Evolutionary conservation across 2,797 vertebrate species (phyloP), one percentile per base, ranked within the genome.

Genomic region (Leuciscus waleckii): DNA sequence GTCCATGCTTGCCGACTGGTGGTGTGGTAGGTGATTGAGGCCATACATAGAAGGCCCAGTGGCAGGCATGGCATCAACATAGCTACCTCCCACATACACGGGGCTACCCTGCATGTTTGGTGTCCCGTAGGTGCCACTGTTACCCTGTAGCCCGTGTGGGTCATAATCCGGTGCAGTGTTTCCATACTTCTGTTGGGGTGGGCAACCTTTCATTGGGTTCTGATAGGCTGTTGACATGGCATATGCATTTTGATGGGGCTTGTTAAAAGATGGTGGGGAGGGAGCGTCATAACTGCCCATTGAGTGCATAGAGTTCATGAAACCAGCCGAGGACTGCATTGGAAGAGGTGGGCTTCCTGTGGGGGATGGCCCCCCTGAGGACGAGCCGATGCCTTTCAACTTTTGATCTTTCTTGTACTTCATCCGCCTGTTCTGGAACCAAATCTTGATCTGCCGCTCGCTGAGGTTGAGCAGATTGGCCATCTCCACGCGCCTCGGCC

Each of bases 391-490:
- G 87, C 98, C 98, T 93, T 99, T 99, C 2, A 95, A 96, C 92
- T 99, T 99, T 93, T 99, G 98, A 93, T 99, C 98, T 85, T 99
- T 99, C 86, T 99, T 99, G 91, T 99, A 99, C 90, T 99, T 99
- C 98, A 99, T 99, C 88, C 98, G 95, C 32, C 97, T 92, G 93
- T 99, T 99, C 95, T 99, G 98, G 93, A 99, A 99, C 98, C 98
- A 99, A 92, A 99, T 99, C 94, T 99, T 99, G 94, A 99, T 99
- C 95, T 99, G 98, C 84, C 98, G 94, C 91, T 99, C 98, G 5
- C 97, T 99, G 89, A 99, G 96, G 92, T 98, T 98, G 79, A 99
- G 96, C 92, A 99, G 93, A 92, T 99, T 99, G 87, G 98, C 98
- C 98, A 99, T 99, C 92, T 99, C 98, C 91, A 99, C 98, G 0